These are phyloP conservation scores for Oenanthe melanoleuca DNA, from an alignment of 2,113 vertebrate genomes.

Conservation along the genomic window DNA sequence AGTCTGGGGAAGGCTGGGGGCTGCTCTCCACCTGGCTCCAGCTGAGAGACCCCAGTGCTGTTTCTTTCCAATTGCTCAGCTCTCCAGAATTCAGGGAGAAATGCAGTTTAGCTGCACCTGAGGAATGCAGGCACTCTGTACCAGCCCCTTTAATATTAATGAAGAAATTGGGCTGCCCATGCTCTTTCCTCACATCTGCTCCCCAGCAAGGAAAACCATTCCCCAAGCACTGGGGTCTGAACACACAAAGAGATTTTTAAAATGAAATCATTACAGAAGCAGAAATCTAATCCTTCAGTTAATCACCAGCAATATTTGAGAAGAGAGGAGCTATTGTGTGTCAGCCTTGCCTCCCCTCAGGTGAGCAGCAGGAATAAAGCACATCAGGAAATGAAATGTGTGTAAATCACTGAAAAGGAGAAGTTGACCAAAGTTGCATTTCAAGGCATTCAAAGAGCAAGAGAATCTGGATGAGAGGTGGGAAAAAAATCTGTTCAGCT, in stretches of 20 bases:
- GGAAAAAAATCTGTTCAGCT: neutral
- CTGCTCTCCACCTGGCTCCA: neutral
- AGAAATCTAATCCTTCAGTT: conserved; percentile 44
- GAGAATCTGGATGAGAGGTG: neutral
- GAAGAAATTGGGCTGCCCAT: neutral
- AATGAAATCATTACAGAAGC: neutral
- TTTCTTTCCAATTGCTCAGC: neutral
- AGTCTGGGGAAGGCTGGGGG: neutral
- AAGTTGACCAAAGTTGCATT: neutral
- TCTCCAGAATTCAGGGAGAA: neutral
- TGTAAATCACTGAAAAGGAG: neutral
- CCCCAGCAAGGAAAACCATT: neutral
- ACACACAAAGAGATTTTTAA: neutral
- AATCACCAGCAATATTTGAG: conserved; percentile 4
- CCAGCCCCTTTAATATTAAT: neutral
- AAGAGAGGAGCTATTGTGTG: neutral
- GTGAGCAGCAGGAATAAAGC: neutral
- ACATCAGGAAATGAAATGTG: conserved; percentile 13
- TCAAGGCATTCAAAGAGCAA: neutral
- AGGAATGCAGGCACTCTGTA: neutral
- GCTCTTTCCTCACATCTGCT: conserved; percentile 2
- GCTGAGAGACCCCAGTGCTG: neutral
- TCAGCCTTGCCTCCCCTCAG: neutral
- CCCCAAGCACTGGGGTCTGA: neutral
- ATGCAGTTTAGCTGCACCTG: neutral